Base-by-base conservation (phyloP, 1,140 invertebrate species). In the Asbolus verrucosus region DNA sequence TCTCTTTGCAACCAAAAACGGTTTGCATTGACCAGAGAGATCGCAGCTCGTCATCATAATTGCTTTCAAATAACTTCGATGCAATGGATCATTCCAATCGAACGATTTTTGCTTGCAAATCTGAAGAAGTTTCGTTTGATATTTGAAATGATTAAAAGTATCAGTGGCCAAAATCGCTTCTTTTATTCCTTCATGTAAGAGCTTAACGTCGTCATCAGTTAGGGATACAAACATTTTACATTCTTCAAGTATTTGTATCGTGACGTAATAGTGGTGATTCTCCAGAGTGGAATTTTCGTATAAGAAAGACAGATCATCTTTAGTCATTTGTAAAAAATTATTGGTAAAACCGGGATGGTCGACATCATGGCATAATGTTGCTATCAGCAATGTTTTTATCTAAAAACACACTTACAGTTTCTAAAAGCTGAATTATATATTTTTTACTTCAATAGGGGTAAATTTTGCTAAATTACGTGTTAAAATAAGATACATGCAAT, bases 341-440 rank as follows among this genome's bases (percentile, higher is more conserved):
- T 88, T 88, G 46, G 86, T 87, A 65, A 81, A 82, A 1, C 86
- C 87, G 0, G 82, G 82, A 74, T 87, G 86, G 74, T 88, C 86
- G 24, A 87, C 68, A 72, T 88, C 87, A 74, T 88, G 87, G 73
- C 85, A 84, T 0, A 87, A 70, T 0, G 84, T 82, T 1, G 85
- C 82, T 14, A 87, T 73, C 77, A 87, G 82, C 9, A 88, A 75
- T 0, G 82, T 82, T 65, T 82, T 78, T 2, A 79, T 80, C 86
- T 87, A 69, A 11, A 75, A 78, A 60, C 62, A 5, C 16, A 66
- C n/a, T 36, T 21, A n/a, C 21, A n/a, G 19, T 21, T n/a, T 0
- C 4, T 43, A n/a, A n/a, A n/a, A n/a, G n/a, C n/a, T n/a, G n/a
- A n/a, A n/a, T 30, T 21, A 1, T 14, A 1, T 8, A n/a, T 9